Evolutionary conservation across 2,797 vertebrate species (phyloP).

Genomic region (Esox lucius): DNA sequence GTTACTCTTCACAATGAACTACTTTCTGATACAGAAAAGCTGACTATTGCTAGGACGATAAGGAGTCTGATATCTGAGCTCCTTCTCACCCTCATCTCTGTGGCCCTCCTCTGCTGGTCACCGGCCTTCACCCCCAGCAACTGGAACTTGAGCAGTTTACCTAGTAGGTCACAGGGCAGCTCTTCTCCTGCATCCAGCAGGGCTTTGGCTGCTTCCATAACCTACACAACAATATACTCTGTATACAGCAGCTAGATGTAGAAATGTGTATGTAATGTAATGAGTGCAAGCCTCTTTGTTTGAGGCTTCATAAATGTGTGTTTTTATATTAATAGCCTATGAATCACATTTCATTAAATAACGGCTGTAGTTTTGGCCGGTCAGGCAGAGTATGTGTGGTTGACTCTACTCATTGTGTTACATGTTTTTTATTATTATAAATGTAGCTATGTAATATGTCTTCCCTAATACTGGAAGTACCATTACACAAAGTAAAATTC

Average conservation of each 20-base stretch:
- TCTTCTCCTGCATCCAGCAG: conserved; percentile 78
- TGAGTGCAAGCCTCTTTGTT: background rate
- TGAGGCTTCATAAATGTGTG: background rate
- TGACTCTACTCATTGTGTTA: no score
- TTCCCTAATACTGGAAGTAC: background rate
- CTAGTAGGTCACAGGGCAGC: conserved; percentile 80
- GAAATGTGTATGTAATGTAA: background rate
- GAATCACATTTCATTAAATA: background rate
- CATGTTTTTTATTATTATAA: no score
- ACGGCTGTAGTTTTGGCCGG: background rate
- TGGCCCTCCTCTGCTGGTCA: conserved; percentile 74
- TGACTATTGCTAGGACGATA: background rate
- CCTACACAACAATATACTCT: conserved; percentile 60
- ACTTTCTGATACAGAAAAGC: background rate
- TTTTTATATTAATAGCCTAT: background rate
- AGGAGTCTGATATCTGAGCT: background rate
- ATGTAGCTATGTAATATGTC: no score
- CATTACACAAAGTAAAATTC: background rate
- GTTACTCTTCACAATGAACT: background rate
- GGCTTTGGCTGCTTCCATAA: conserved; percentile 76
- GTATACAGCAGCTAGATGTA: background rate
- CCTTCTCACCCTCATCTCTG: conserved; percentile 68
- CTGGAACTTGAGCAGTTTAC: conserved; percentile 89
- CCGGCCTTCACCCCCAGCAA: conserved; percentile 81
- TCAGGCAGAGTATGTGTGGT: no score